Evolutionary conservation across 2,888 invertebrate genomes (phyloP).

Genomic region (Hyles lineata): DNA sequence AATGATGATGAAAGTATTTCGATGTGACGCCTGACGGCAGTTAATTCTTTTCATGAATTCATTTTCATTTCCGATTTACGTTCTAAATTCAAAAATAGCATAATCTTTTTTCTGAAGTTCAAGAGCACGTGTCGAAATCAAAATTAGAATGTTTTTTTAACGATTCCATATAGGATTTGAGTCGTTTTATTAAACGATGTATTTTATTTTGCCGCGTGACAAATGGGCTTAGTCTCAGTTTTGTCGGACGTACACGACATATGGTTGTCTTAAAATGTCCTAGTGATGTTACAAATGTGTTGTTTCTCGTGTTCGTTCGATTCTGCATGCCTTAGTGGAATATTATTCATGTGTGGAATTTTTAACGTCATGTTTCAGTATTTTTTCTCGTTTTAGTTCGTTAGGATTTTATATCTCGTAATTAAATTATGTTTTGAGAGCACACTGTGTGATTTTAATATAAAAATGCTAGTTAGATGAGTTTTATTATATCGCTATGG

Average conservation of each 20-base stretch:
- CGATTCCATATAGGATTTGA: neutral
- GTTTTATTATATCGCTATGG: no score
- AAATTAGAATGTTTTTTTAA: slow-evolving; percentile 9
- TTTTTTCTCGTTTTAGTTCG: neutral
- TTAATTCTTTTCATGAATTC: slow-evolving; percentile 15
- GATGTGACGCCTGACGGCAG: slow-evolving; percentile 17
- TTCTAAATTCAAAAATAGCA: slow-evolving; percentile 5
- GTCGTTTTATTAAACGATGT: slow-evolving; percentile 18
- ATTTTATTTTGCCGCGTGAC: slow-evolving; percentile 10
- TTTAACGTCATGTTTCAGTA: neutral
- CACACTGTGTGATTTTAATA: neutral
- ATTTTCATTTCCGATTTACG: slow-evolving; percentile 5
- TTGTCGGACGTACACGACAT: slow-evolving; percentile 17
- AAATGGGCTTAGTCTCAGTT: slow-evolving; percentile 22
- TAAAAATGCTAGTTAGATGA: no score
- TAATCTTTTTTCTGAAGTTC: neutral
- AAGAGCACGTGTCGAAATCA: slow-evolving; percentile 12
- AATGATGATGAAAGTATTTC: slow-evolving; percentile 9
- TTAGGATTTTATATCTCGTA: neutral
- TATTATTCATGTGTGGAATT: neutral
- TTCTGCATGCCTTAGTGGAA: slow-evolving; percentile 12
- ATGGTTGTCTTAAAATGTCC: slow-evolving; percentile 22
- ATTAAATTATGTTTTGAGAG: neutral
- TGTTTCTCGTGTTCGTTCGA: slow-evolving; percentile 2
- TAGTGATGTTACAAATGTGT: slow-evolving; percentile 24